phyloP scores from a whole-genome alignment of 2,888 invertebrate genomes.

The Oscheius sp. region DNA sequence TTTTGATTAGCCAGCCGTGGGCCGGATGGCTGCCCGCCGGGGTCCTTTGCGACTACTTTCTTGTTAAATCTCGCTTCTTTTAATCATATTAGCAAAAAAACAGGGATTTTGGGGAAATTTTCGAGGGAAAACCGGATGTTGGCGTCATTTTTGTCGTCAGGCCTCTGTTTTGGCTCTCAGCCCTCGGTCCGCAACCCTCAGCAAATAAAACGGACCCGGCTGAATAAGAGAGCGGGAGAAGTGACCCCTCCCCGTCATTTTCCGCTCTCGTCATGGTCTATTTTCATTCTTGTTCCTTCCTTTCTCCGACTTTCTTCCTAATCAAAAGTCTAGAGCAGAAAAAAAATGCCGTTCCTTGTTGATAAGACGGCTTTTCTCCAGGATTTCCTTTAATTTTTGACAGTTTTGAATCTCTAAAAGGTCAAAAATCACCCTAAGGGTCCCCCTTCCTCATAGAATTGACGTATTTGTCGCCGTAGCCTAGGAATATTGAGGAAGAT shows the following conservation, averaged over 20 bases:
- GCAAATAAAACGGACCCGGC: slow-evolving; percentile 12
- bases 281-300: background rate
- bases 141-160: slow-evolving; percentile 14
- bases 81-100: too few relatives aligned
- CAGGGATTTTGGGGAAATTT: background rate
- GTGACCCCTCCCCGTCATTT: slow-evolving; percentile 6
- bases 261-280: background rate
- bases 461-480: too few relatives aligned
- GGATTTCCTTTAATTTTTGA: too few relatives aligned
- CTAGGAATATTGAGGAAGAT: too few relatives aligned
- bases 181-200: slow-evolving; percentile 6
- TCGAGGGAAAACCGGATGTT: slow-evolving; percentile 5
- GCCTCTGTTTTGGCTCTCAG: slow-evolving; percentile 21
- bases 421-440: too few relatives aligned
- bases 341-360: background rate
- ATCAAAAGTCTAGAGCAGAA: background rate
- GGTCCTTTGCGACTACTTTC: slow-evolving; percentile 6
- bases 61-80: slow-evolving; percentile 19
- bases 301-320: background rate
- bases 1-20: slow-evolving; percentile 29
- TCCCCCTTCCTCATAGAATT: too few relatives aligned
- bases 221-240: slow-evolving; percentile 1
- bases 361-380: background rate
- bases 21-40: slow-evolving; percentile 16
- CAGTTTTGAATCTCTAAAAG: too few relatives aligned